Evolutionary conservation across 2,888 invertebrate genomes (phyloP).

Genomic region (Yponomeuta malinellus): DNA sequence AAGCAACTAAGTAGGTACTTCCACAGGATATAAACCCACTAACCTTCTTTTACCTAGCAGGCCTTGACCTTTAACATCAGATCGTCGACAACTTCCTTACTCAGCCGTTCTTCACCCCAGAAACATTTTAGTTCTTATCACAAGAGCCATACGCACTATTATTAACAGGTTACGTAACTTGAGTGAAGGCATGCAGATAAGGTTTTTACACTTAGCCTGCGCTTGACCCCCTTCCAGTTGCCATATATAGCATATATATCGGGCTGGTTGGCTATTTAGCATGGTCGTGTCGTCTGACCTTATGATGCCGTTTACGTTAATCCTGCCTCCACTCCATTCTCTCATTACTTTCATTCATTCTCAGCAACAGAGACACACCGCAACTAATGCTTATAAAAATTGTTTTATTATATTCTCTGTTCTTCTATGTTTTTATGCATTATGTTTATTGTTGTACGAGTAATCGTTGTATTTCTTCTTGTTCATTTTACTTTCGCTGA

Average conservation of each 20-base stretch:
- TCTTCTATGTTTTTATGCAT: no score
- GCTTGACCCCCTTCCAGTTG: constrained; percentile 13
- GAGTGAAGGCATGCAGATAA: neutral
- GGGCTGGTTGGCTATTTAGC: neutral
- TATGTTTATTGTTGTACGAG: no score
- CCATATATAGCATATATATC: constrained; percentile 18
- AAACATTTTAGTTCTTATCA: neutral
- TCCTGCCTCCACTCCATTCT: neutral
- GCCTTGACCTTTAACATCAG: neutral
- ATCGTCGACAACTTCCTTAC: neutral
- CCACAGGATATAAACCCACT: no score
- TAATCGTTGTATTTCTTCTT: no score
- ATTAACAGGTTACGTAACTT: neutral
- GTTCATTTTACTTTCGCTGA: no score
- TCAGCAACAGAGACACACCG: no score
- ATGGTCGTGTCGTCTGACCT: neutral
- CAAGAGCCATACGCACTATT: neutral
- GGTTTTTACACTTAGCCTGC: neutral
- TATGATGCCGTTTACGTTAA: neutral
- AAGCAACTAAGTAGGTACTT: no score
- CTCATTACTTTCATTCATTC: no score
- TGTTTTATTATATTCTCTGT: no score
- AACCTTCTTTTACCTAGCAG: neutral
- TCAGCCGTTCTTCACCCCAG: neutral
- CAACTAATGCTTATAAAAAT: no score